Evolutionary conservation across 1,140 invertebrate genomes (phyloP), one percentile per base, ranked within the genome.

Genomic region (Trypoxylus dichotomus): DNA sequence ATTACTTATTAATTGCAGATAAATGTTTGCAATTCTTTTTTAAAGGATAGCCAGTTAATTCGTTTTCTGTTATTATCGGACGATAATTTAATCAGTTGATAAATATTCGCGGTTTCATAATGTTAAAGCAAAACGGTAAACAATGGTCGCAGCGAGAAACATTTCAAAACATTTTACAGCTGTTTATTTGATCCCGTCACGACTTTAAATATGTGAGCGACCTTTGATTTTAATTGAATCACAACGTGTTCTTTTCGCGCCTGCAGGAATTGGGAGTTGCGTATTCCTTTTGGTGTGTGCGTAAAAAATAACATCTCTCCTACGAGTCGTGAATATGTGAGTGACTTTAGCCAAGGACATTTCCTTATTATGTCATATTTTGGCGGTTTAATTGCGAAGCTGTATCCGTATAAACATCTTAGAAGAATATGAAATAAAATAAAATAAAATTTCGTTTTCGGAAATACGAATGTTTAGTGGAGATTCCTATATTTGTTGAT

Each of bases 281-380:
- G 47, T 54, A 19, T 19, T n/a, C 47, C 13, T 54, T 54, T 54
- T 37, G 32, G 1, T 2, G 47, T 15, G 6, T 15, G 47, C n/a
- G 60, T 10, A 10, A 27, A 29, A 68, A 68, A 68, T 24, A 68
- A 68, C 24, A 60, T 10, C 60, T 68, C 60, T 68, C 60, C 19
- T 29, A 29, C 27, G 60, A 7, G 10, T 68, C 27, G 60, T 15
- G 24, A 68, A 15, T 24, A 24, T 68, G 60, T 68, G 25, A 68
- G 60, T 68, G 60, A 68, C 60, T 68, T 68, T 8, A 27, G 24
- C 60, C 60, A 68, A 68, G 60, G 60, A 29, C 60, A 24, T 24
- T 68, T 68, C 60, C 60, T 25, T 68, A 68, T 68, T 68, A 68
- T 68, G 60, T 68, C 60, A 68, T 29, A 68, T n/a, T 54, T 54